phyloP scores from a whole-genome alignment of 2,113 vertebrate genomes.

The Pampusana beccarii region DNA sequence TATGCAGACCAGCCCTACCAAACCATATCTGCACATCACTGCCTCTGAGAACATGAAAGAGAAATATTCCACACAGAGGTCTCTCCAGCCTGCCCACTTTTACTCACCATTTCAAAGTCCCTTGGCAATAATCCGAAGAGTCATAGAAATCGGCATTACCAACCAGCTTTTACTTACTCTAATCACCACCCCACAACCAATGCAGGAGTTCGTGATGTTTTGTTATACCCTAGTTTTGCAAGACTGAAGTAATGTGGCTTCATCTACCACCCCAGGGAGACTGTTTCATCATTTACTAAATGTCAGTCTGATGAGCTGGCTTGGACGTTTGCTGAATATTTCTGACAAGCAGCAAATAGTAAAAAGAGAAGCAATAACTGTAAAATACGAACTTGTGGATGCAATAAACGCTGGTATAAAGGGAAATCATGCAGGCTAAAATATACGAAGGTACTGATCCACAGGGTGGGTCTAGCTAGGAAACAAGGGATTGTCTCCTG shows the following conservation, averaged over 20 bases:
- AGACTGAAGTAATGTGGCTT: neutral
- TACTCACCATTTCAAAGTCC: neutral
- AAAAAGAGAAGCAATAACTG: slow-evolving; percentile 44
- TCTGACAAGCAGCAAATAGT: slow-evolving; percentile 41
- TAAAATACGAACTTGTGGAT: slow-evolving; percentile 10
- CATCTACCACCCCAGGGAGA: slow-evolving; percentile 6
- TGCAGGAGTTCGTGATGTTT: neutral
- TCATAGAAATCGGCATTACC: neutral
- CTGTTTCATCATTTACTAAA: slow-evolving; percentile 41
- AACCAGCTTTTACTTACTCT: neutral
- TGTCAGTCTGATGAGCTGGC: slow-evolving; percentile 30
- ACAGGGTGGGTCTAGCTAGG: neutral
- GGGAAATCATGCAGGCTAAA: neutral
- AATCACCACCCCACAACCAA: neutral
- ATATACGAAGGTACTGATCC: neutral
- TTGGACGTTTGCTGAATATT: slow-evolving; percentile 33
- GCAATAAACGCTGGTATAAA: slow-evolving; percentile 6
- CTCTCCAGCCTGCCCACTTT: neutral
- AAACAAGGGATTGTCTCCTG: neutral
- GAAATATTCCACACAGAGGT: neutral
- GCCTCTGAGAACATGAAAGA: neutral
- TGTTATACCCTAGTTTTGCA: neutral
- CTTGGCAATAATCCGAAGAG: neutral
- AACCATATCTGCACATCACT: neutral
- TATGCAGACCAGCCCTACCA: neutral